Evolutionary conservation across 2,888 invertebrate genomes (phyloP).

Genomic region (Calliphora vomitoria): DNA sequence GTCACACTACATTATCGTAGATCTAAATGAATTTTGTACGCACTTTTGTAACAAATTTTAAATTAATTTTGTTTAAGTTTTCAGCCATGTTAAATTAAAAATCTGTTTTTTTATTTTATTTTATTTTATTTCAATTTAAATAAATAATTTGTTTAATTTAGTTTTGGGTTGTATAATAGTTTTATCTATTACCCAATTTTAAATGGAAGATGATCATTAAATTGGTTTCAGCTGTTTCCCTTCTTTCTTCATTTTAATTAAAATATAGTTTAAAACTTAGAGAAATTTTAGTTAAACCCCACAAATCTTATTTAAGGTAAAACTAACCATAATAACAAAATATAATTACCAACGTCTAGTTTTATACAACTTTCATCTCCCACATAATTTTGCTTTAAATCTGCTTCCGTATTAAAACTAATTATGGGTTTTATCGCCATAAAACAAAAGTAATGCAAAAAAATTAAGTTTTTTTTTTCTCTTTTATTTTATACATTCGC

Average conservation of each 20-base stretch:
- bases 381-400: constrained; percentile 46
- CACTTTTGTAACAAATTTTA: neutral
- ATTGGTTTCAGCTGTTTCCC: neutral
- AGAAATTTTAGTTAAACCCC: constrained; percentile 14
- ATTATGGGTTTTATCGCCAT: constrained; percentile 37
- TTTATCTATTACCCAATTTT: constrained; percentile 1
- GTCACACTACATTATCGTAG: constrained; percentile 6
- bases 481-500: neutral
- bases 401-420: constrained; percentile 50
- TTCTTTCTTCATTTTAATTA: constrained; percentile 14
- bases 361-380: constrained; percentile 48
- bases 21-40: neutral
- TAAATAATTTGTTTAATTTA: neutral
- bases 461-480: constrained; percentile 20
- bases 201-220: neutral
- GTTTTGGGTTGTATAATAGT: constrained; percentile 8
- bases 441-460: constrained; percentile 6
- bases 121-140: constrained; percentile 20
- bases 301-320: constrained; percentile 22
- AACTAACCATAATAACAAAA: neutral
- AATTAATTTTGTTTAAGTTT: constrained; percentile 1
- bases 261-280: neutral
- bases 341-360: neutral
- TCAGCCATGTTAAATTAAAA: neutral
- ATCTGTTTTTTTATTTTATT: neutral